phyloP scores from a whole-genome alignment of 2,888 invertebrate genomes.

The Nephrotoma guestfalica region DNA sequence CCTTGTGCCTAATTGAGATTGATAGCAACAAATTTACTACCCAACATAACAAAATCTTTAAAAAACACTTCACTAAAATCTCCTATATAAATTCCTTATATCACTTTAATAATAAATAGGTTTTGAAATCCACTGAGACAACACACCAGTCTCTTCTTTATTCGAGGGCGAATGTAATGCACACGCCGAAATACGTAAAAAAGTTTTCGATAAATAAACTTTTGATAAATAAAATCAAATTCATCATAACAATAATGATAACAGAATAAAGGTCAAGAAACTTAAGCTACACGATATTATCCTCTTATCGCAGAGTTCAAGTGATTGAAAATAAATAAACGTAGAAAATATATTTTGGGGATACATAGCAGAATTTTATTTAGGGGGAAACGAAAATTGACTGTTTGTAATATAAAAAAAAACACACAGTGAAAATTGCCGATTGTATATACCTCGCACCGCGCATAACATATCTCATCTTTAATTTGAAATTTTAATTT shows the following conservation, averaged over 20 bases:
- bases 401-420: not conserved
- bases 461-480: not conserved
- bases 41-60: not conserved
- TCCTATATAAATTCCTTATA: not conserved
- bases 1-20: not conserved
- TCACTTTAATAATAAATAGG: not conserved
- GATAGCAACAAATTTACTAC: not conserved
- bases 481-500: not conserved
- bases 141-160: not conserved
- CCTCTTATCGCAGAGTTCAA: not conserved
- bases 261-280: not conserved
- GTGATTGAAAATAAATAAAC: not conserved
- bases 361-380: not conserved
- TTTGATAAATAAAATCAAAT: not conserved
- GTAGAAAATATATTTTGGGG: not conserved
- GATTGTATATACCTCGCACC: not conserved
- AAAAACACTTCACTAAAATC: not conserved
- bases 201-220: not conserved
- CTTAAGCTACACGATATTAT: not conserved
- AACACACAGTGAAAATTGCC: not conserved
- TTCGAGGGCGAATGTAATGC: not conserved
- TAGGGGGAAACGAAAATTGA: not conserved
- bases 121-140: not conserved
- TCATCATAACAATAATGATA: not conserved
- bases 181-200: not conserved